Percentiles rank a stretch among this genome's conserved stretches.
phyloP scores from a whole-genome alignment of 2,797 vertebrate genomes.

The Enteromius afrohamiltoni region DNA sequence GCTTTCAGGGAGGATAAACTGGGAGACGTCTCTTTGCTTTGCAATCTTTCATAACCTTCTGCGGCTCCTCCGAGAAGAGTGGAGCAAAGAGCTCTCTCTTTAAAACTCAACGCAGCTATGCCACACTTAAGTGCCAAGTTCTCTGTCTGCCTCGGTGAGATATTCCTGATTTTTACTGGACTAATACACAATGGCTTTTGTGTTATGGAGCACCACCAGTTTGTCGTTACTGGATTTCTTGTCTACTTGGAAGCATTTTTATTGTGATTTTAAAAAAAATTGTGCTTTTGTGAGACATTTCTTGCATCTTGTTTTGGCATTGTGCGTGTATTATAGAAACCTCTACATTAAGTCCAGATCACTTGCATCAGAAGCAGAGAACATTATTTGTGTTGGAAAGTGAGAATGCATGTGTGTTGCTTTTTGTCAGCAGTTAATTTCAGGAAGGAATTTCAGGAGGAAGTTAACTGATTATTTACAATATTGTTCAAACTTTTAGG shows the following conservation, averaged over 20 bases:
- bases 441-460: neutral
- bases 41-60: conserved; percentile 75
- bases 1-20: conserved; percentile 80
- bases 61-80: conserved; percentile 57
- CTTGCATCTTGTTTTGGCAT: neutral
- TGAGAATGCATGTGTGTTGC: neutral
- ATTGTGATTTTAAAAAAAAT: conserved; percentile 11
- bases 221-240: conserved; percentile 2
- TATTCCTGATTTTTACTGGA: conserved; percentile 27
- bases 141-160: conserved; percentile 18
- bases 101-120: conserved; percentile 34
- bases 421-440: neutral
- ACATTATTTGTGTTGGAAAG: neutral
- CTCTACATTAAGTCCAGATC: neutral
- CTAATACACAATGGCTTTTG: conserved; percentile 46
- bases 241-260: conserved; percentile 17
- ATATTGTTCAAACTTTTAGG: neutral
- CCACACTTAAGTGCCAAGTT: conserved; percentile 47
- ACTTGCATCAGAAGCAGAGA: conserved; percentile 1
- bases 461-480: neutral
- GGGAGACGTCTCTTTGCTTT: conserved; percentile 76
- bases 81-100: conserved; percentile 40
- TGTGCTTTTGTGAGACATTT: neutral
- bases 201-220: neutral
- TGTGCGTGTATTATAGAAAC: neutral